A percentile compares a stretch with the other conserved stretches of the same genome.
Evolutionary conservation across 2,888 invertebrate genomes (phyloP).

Genomic region (Synergus japonicus): DNA sequence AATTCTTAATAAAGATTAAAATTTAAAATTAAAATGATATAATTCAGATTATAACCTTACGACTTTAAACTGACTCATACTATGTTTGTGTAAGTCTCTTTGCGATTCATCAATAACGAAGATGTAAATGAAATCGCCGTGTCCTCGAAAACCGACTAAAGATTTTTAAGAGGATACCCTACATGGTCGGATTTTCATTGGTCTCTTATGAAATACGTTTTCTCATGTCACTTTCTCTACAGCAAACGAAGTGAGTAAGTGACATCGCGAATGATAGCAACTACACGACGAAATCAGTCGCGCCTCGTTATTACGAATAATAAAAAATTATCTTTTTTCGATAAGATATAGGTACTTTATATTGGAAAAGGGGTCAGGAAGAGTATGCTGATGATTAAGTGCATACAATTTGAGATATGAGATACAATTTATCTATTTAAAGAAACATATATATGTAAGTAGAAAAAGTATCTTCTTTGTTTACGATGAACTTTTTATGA

Average conservation of each 20-base stretch:
- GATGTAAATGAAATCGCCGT: conserved; percentile 11
- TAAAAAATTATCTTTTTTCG: background rate
- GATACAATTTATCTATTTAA: too few relatives aligned
- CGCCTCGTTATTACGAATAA: background rate
- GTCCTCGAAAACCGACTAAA: conserved; percentile 11
- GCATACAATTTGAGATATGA: background rate
- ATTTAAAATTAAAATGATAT: too few relatives aligned
- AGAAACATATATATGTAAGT: background rate
- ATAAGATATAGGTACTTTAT: background rate
- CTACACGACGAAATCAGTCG: background rate
- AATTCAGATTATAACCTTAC: too few relatives aligned
- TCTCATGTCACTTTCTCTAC: conserved; percentile 37
- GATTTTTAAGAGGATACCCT: conserved; percentile 24
- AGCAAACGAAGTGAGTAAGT: background rate
- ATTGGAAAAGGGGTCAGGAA: background rate
- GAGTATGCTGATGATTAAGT: background rate
- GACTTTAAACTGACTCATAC: background rate
- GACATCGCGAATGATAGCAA: conserved; percentile 26
- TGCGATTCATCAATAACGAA: conserved; percentile 1
- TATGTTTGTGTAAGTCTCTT: background rate
- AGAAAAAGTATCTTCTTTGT: background rate
- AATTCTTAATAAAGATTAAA: too few relatives aligned
- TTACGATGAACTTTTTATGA: background rate
- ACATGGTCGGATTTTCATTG: conserved; percentile 39
- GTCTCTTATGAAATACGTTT: conserved; percentile 31